Conservation (phyloP, 2,113 vertebrate genomes). For the Leucopternis melanops region DNA sequence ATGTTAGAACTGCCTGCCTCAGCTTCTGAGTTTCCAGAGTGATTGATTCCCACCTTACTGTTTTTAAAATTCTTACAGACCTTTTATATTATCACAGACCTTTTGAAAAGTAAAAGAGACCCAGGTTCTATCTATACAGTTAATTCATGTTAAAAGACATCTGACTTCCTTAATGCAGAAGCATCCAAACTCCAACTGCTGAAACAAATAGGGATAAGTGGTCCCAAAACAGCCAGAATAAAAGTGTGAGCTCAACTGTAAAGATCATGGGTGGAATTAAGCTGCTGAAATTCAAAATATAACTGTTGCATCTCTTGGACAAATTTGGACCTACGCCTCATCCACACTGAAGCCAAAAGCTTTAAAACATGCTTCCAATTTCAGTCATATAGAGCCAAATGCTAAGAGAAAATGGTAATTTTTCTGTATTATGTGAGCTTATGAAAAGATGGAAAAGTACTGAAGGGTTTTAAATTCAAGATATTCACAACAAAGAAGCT, state of each 20-base stretch:
- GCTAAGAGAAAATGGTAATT: background rate
- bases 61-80: background rate
- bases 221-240: background rate
- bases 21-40: background rate
- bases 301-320: background rate
- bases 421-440: background rate
- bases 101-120: background rate
- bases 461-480: background rate
- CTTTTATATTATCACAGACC: background rate
- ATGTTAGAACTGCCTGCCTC: background rate
- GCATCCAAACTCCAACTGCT: background rate
- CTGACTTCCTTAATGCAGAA: background rate
- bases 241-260: background rate
- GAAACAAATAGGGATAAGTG: background rate
- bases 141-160: background rate
- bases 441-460: slow-evolving; percentile 6
- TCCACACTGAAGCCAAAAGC: background rate
- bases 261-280: background rate
- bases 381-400: background rate
- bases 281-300: background rate
- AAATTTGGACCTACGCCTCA: background rate
- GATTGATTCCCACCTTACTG: background rate
- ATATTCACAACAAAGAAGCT: background rate
- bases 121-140: background rate
- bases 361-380: background rate